These are phyloP conservation scores for Zaprionus africanus DNA, from an alignment of 1,140 invertebrate genomes.

Conservation along the genomic window DNA sequence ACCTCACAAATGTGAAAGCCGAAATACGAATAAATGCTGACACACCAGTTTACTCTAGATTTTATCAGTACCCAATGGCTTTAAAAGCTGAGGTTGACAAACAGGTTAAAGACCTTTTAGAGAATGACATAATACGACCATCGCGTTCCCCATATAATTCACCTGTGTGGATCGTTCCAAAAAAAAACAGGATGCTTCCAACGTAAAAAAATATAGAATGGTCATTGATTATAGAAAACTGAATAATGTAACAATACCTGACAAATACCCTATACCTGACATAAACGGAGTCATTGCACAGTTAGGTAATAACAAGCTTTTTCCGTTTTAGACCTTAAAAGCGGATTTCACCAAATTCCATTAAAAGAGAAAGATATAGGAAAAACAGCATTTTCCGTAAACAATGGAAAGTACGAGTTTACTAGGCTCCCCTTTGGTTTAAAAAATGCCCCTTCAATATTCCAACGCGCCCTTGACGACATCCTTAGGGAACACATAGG, in stretches of 20 bases:
- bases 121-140: background rate
- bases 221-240: conserved; percentile 1
- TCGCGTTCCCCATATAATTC: background rate
- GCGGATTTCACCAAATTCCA: too few species aligned
- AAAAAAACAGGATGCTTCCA: background rate
- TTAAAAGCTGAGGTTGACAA: background rate
- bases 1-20: background rate
- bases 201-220: background rate
- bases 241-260: background rate
- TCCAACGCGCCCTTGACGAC: background rate
- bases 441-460: background rate
- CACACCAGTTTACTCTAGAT: background rate
- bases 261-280: background rate
- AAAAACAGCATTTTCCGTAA: background rate
- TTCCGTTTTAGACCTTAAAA: background rate
- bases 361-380: too few species aligned
- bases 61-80: background rate
- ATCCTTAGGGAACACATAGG: background rate
- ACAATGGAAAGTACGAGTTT: background rate
- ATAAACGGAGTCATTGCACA: background rate
- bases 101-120: background rate
- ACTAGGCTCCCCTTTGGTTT: background rate
- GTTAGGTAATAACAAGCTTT: background rate
- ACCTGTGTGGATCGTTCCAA: background rate
- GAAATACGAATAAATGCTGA: background rate